Conservation (phyloP, 2,888 invertebrate species). For the Acrocyrtus sp. region DNA sequence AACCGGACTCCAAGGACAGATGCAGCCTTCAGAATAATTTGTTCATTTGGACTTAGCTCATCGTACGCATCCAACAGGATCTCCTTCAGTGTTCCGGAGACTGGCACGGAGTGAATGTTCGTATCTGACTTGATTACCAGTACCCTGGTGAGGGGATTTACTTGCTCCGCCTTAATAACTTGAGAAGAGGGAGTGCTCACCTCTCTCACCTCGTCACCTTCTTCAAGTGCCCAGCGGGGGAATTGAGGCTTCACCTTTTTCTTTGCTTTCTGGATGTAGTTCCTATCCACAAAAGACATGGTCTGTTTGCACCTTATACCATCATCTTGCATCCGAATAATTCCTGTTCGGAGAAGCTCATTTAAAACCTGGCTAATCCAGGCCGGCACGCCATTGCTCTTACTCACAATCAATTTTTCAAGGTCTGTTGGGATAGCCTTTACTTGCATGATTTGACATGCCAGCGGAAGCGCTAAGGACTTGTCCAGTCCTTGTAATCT, state of each 20-base stretch:
- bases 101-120: slow-evolving; percentile 52
- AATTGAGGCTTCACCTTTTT: slow-evolving; percentile 12
- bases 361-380: slow-evolving; percentile 60
- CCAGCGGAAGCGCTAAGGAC: slow-evolving; percentile 60
- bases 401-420: slow-evolving; percentile 68
- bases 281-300: slow-evolving; percentile 20
- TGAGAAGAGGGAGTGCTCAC: no score
- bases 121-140: slow-evolving; percentile 57
- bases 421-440: slow-evolving; percentile 74
- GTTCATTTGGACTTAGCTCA: slow-evolving; percentile 73
- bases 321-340: slow-evolving; percentile 35
- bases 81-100: slow-evolving; percentile 65
- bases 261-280: slow-evolving; percentile 20
- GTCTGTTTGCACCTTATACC: slow-evolving; percentile 9
- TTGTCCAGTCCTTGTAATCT: slow-evolving; percentile 47
- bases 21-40: slow-evolving; percentile 72
- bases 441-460: slow-evolving; percentile 74
- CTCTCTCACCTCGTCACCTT: neutral
- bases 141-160: slow-evolving; percentile 47
- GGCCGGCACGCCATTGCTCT: slow-evolving; percentile 55
- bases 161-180: no score
- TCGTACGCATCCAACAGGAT: slow-evolving; percentile 75
- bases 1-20: slow-evolving; percentile 72
- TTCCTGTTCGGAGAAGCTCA: slow-evolving; percentile 50
- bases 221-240: slow-evolving; percentile 22